Percentiles rank a stretch among this genome's conserved stretches.
These are phyloP conservation scores for Lampropteryx suffumata DNA, from an alignment of 2,888 invertebrate genomes.

Conservation along the genomic window DNA sequence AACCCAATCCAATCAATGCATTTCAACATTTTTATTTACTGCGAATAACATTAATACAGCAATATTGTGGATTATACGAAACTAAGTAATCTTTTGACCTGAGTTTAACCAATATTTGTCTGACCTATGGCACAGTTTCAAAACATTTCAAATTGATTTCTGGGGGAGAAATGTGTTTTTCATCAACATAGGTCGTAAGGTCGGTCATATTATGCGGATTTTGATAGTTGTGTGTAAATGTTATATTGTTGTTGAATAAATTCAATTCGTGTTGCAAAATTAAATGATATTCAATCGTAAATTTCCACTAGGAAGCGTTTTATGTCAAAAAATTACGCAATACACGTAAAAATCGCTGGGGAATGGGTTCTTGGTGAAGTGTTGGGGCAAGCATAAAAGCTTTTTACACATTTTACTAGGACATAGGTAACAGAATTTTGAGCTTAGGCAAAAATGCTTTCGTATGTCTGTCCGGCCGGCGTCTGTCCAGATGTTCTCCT, in stretches of 20 bases:
- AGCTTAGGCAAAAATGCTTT: no score
- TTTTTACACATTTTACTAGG: no score
- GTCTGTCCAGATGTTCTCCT: no score
- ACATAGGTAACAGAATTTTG: no score
- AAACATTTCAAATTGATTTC: slow-evolving; percentile 52
- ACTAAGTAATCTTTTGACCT: slow-evolving; percentile 13
- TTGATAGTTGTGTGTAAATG: slow-evolving; percentile 16
- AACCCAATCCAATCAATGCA: slow-evolving; percentile 24
- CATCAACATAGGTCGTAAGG: slow-evolving; percentile 53
- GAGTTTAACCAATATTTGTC: slow-evolving; percentile 58
- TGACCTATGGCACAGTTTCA: slow-evolving; percentile 71
- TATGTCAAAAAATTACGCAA: no score
- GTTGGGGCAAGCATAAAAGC: no score
- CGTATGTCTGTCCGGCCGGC: no score
- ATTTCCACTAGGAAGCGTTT: no score
- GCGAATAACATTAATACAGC: slow-evolving; percentile 19
- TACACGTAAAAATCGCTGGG: no score
- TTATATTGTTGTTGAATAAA: slow-evolving; percentile 4
- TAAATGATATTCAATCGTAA: no score
- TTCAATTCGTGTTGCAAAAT: no score
- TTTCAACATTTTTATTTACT: slow-evolving; percentile 34
- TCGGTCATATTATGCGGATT: slow-evolving; percentile 15
- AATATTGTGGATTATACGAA: slow-evolving; percentile 14
- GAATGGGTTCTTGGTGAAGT: no score
- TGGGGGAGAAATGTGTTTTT: slow-evolving; percentile 62